Evolutionary conservation across 2,888 invertebrate genomes (phyloP).

Genomic region (Antitype chi): DNA sequence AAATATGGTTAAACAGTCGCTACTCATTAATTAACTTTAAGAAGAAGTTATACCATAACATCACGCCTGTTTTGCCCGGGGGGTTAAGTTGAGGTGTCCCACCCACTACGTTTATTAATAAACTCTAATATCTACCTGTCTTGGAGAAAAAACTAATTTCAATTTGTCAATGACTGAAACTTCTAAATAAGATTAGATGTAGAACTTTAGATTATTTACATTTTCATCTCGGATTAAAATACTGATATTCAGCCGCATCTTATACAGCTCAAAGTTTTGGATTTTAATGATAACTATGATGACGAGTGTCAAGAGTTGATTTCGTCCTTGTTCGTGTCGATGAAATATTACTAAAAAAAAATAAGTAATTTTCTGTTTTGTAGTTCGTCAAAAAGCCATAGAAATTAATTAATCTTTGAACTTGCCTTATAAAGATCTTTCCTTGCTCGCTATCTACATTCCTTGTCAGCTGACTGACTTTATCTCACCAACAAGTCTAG

Average conservation of each 20-base stretch:
- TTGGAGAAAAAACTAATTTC: background rate
- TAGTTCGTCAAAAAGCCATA: background rate
- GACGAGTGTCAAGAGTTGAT: background rate
- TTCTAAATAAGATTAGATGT: background rate
- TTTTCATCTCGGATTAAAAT: background rate
- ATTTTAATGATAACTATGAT: background rate
- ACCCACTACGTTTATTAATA: background rate
- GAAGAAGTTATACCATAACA: too few relatives aligned
- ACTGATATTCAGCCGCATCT: background rate
- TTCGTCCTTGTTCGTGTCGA: background rate
- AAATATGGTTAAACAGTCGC: background rate
- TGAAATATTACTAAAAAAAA: background rate
- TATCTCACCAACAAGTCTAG: constrained; percentile 46
- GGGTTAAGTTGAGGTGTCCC: too few relatives aligned
- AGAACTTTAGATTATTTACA: background rate
- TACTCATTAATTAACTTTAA: background rate
- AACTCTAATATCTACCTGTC: background rate
- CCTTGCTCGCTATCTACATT: background rate
- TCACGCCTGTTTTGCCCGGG: too few relatives aligned
- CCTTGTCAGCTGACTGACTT: constrained; percentile 12
- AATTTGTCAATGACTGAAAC: too few relatives aligned
- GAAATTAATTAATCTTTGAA: background rate
- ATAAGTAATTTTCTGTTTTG: background rate
- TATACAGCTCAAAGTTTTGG: background rate
- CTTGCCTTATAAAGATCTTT: constrained; percentile 30